These are phyloP conservation scores for Holcopasites calliopsidis DNA, from an alignment of 1,140 invertebrate species.

Conservation along the genomic window DNA sequence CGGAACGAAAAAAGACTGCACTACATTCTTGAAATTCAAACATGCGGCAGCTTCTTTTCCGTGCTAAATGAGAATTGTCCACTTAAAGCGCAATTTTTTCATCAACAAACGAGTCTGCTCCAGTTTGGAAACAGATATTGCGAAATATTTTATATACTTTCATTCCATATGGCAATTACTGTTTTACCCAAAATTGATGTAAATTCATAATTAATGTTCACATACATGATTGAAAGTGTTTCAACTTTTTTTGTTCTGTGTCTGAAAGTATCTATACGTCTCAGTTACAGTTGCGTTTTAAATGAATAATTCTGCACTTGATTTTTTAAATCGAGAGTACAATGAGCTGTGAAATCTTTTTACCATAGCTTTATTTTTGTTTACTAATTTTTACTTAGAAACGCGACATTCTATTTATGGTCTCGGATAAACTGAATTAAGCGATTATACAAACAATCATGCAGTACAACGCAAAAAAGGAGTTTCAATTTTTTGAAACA, in stretches of 20 bases:
- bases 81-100: slow-evolving; percentile 19
- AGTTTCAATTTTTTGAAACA: not conserved
- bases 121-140: not conserved
- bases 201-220: not conserved
- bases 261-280: not conserved
- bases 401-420: slow-evolving; percentile 24
- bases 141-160: not conserved
- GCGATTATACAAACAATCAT: not conserved
- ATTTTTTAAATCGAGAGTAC: slow-evolving; percentile 28
- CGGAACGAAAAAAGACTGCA: slow-evolving; percentile 6
- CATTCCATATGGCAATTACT: not conserved
- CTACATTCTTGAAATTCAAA: not conserved
- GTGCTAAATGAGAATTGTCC: slow-evolving; percentile 16
- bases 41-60: slow-evolving; percentile 3
- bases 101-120: not conserved
- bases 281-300: slow-evolving; percentile 8
- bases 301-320: slow-evolving; percentile 29
- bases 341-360: slow-evolving; percentile 39
- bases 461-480: not conserved
- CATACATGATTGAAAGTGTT: too few species aligned
- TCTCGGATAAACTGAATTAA: not conserved
- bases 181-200: too few species aligned
- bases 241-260: not conserved
- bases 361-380: slow-evolving; percentile 43
- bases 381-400: slow-evolving; percentile 46